Conservation (phyloP, 2,113 vertebrate species). For the Mirza zaza region DNA sequence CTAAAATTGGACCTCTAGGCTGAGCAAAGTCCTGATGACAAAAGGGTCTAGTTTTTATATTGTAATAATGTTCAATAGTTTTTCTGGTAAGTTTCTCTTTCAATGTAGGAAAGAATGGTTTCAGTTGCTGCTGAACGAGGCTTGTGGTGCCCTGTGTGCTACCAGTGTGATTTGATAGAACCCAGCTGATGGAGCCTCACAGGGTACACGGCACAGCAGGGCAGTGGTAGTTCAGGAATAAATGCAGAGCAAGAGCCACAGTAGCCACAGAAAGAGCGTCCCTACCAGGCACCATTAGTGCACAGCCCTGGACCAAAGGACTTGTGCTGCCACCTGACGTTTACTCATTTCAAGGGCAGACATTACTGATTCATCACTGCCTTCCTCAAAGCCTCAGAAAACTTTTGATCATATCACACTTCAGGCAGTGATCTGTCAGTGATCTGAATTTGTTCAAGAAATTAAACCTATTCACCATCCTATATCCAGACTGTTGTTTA, state of each 20-base stretch:
- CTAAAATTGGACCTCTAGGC: background rate
- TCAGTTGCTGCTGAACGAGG: background rate
- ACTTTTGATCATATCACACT: background rate
- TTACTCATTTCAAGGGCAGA: background rate
- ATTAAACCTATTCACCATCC: background rate
- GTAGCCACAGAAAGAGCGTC: background rate
- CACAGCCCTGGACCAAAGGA: background rate
- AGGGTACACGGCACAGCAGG: background rate
- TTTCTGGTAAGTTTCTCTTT: background rate
- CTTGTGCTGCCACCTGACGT: too few species aligned
- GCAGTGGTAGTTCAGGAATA: background rate
- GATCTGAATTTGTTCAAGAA: background rate
- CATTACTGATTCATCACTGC: background rate
- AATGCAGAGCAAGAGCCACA: background rate
- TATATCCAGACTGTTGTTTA: background rate
- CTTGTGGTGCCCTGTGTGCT: background rate
- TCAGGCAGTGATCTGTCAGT: background rate
- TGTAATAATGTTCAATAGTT: background rate
- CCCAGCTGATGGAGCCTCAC: background rate
- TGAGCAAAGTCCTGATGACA: background rate
- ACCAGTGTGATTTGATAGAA: background rate
- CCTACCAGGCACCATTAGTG: rapidly evolving
- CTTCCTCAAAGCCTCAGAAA: background rate
- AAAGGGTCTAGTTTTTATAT: background rate
- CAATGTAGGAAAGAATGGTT: background rate